These are phyloP conservation scores for Podiceps cristatus DNA, from an alignment of 2,113 vertebrate species.

Conservation along the genomic window DNA sequence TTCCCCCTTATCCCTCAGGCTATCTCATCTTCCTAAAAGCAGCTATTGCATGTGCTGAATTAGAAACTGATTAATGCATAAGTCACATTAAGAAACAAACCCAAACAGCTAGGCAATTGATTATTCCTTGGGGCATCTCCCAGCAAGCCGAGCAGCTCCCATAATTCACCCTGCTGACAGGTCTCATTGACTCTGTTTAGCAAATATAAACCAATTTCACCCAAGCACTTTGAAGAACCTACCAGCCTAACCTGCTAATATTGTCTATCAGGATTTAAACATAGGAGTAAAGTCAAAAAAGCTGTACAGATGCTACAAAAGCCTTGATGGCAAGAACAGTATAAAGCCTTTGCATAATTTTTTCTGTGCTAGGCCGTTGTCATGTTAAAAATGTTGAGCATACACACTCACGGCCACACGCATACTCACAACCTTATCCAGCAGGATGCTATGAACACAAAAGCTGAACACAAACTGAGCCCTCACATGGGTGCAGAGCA, in stretches of 20 bases:
- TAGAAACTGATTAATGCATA: neutral
- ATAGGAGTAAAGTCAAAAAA: neutral
- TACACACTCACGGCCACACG: rapidly evolving
- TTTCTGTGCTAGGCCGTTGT: neutral
- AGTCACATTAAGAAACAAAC: neutral
- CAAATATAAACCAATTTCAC: neutral
- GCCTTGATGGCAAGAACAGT: neutral
- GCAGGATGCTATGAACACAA: neutral
- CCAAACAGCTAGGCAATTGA: neutral
- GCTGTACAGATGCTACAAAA: neutral
- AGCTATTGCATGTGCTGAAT: neutral
- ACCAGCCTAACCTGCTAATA: neutral
- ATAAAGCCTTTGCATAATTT: neutral
- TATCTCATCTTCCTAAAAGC: neutral
- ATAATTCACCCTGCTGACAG: neutral
- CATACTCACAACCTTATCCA: neutral
- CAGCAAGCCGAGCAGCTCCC: neutral
- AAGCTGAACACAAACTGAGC: neutral
- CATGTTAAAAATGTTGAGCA: neutral
- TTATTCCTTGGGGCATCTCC: neutral
- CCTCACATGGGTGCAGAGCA: neutral
- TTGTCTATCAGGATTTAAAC: neutral
- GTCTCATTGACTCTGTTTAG: neutral
- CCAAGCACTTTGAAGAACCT: neutral
- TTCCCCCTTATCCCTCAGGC: neutral